Evolutionary conservation across 2,888 invertebrate genomes (phyloP).

Genomic region (Pyrocoelia pectoralis): DNA sequence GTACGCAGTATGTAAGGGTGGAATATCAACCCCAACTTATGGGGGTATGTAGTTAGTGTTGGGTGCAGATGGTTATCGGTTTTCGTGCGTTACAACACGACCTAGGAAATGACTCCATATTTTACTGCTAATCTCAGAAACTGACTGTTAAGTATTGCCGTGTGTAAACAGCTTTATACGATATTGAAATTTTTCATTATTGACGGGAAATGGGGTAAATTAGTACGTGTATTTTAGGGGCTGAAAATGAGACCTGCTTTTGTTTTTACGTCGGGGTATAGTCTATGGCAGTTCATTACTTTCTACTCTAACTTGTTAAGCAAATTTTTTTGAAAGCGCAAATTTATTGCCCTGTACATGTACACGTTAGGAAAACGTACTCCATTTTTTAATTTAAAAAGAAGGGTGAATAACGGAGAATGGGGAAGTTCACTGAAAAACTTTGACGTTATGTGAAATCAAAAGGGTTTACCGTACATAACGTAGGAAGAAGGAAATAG

Average conservation of each 20-base stretch:
- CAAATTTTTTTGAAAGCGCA: too few species aligned
- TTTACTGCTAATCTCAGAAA: conserved; percentile 49
- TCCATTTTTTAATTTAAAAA: too few species aligned
- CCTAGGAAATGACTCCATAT: conserved; percentile 51
- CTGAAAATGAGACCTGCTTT: not conserved
- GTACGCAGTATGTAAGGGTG: conserved; percentile 28
- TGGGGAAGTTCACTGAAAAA: too few species aligned
- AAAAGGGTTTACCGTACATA: too few species aligned
- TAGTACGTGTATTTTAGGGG: conserved; percentile 8
- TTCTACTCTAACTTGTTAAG: not conserved
- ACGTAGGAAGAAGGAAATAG: too few species aligned
- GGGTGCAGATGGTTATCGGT: conserved; percentile 50
- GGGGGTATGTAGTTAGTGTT: conserved; percentile 40
- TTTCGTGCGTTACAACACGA: conserved; percentile 42
- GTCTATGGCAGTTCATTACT: too few species aligned
- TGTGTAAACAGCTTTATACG: conserved; percentile 36
- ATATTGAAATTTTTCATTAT: conserved; percentile 27
- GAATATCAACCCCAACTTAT: conserved; percentile 36
- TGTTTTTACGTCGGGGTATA: not conserved
- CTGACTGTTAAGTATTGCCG: conserved; percentile 39
- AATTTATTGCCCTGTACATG: too few species aligned
- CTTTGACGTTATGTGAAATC: too few species aligned
- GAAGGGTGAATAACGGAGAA: too few species aligned
- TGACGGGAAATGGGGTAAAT: conserved; percentile 26
- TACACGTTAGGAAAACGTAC: too few species aligned